phyloP scores from a whole-genome alignment of 30 jellyfish, hydroid and myxozoan genomes.

The Chrysaora quinquecirrha region DNA sequence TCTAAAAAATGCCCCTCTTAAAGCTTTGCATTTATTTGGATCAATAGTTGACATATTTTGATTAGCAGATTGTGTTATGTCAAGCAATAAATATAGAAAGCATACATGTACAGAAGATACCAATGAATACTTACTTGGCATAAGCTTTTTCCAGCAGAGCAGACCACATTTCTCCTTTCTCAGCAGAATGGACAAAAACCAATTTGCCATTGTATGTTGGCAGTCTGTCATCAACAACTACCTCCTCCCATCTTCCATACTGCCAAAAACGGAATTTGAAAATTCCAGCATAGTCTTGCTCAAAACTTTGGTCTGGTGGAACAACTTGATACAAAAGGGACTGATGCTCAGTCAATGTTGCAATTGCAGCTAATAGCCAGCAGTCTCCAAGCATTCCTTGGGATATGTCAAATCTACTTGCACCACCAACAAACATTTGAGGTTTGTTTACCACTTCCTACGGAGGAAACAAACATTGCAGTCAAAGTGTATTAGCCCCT shows the following conservation, averaged over 20 bases:
- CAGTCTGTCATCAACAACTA: constrained; percentile 94
- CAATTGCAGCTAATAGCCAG: constrained; percentile 98
- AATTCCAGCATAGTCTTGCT: constrained; percentile 85
- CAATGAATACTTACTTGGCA: constrained; percentile 87
- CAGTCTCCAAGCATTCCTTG: constrained; percentile 99
- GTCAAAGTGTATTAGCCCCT: no score
- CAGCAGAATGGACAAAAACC: constrained; percentile 96
- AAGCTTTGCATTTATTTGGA: no score
- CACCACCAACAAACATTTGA: constrained; percentile 95
- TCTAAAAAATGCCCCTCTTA: no score
- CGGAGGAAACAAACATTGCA: no score
- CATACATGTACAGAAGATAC: no score
- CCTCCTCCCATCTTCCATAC: constrained; percentile 97
- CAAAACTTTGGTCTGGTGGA: constrained; percentile 89
- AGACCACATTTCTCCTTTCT: constrained; percentile 93
- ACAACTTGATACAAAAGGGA: constrained; percentile 91
- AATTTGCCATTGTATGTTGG: constrained; percentile 92
- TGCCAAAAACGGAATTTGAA: constrained; percentile 95
- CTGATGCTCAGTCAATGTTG: constrained; percentile 83
- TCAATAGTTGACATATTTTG: no score
- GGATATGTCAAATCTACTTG: constrained; percentile 96
- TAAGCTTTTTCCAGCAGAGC: constrained; percentile 96
- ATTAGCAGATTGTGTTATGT: no score
- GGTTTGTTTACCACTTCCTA: constrained; percentile 89
- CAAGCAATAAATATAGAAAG: no score